Evolutionary conservation across 2,113 vertebrate genomes (phyloP), one percentile per base, ranked within the genome.

Genomic region (Chloroceryle aenea): DNA sequence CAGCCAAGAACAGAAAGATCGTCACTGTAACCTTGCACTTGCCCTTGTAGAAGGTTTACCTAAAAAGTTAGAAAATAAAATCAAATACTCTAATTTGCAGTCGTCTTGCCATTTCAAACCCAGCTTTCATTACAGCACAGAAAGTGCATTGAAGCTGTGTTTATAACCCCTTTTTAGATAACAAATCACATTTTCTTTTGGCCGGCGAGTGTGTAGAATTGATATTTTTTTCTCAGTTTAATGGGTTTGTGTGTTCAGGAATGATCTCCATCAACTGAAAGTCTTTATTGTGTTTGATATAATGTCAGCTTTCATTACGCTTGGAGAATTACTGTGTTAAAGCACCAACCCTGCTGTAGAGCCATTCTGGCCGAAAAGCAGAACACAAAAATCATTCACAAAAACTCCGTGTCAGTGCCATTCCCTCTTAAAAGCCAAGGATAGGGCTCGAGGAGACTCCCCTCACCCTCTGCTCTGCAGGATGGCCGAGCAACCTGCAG

Each of bases 261-360:
- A 99, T 99, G 99, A 99, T 99, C 98, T 99, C 98, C 98, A 98
- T 98, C 99, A 99, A 98, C 99, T 97, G 98, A 99, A 98, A 99
- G 98, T 98, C 98, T 99, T 99, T 98, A 99, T 99, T 99, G 99
- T 99, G 99, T 99, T 99, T 99, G 99, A 99, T 99, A 98, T 99
- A 99, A 99, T 98, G 99, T 99, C 99, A 99, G 98, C 98, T 99
- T 99, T 99, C 98, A 99, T 99, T 99, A 99, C 89, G 96, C 97
- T 87, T 73, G 68, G 97, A 96, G 97, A 98, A 98, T 98, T 98
- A 97, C 97, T 97, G 97, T 98, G 98, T 97, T 97, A 97, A 91
- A 97, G 94, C 95, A 96, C 91, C 96, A 97, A 95, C 96, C 97
- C 96, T 96, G 93, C 96, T 91, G 96, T 93, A 92, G 94, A 91